Conservation (phyloP, 2,797 vertebrate species). For the Malurus leucopterus region DNA sequence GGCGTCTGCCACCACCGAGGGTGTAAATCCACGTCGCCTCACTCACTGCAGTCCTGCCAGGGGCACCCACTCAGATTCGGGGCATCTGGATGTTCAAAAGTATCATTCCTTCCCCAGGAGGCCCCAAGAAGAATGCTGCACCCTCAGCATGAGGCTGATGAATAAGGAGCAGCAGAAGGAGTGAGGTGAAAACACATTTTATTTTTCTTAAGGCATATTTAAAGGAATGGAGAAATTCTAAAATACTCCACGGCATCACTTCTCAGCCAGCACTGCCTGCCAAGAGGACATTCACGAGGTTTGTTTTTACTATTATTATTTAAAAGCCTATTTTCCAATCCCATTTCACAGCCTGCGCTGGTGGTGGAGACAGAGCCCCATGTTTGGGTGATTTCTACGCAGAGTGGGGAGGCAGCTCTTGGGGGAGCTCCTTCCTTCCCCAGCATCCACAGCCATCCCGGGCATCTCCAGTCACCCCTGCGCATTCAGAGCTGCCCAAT, state of each 20-base stretch:
- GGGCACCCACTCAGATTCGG: not conserved
- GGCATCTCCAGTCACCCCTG: not conserved
- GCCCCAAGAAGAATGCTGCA: not conserved
- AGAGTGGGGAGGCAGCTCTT: not conserved
- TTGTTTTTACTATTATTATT: conserved; percentile 48
- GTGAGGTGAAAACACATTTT: not conserved
- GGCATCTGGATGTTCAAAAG: not conserved
- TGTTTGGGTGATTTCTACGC: conserved; percentile 39
- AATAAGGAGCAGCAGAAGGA: not conserved
- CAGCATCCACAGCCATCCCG: not conserved
- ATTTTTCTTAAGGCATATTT: not conserved
- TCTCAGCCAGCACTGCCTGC: conserved; percentile 35
- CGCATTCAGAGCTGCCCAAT: not conserved
- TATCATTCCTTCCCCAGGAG: not conserved
- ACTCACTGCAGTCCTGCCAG: not conserved
- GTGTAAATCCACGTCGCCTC: not conserved
- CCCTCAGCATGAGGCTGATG: not conserved
- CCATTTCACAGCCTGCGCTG: conserved; percentile 27
- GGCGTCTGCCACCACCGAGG: not conserved
- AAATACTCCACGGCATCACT: conserved; percentile 24
- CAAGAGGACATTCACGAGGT: conserved; percentile 33
- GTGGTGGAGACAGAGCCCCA: not conserved
- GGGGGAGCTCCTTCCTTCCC: not conserved
- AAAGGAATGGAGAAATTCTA: conserved; percentile 4
- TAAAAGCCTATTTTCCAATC: conserved; percentile 41